Evolutionary conservation across 1,140 invertebrate genomes (phyloP).

Genomic region (Zaprionus camerounensis): DNA sequence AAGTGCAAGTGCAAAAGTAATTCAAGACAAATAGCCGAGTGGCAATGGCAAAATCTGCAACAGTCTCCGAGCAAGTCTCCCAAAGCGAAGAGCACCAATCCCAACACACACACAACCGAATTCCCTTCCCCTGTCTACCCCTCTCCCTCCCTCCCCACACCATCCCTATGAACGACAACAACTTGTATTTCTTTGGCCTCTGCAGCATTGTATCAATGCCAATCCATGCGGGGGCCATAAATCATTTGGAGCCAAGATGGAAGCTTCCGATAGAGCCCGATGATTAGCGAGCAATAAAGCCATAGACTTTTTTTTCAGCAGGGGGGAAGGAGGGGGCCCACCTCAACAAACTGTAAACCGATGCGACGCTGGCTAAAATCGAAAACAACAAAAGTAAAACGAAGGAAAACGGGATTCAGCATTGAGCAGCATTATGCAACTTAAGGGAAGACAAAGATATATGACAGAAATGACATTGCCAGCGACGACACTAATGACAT

Average conservation of each 20-base stretch:
- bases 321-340: too few relatives aligned
- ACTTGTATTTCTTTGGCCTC: neutral
- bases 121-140: neutral
- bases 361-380: neutral
- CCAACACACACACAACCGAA: slow-evolving; percentile 15
- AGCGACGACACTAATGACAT: slow-evolving; percentile 39
- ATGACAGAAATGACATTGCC: slow-evolving; percentile 31
- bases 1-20: slow-evolving; percentile 51
- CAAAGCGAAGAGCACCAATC: slow-evolving; percentile 28
- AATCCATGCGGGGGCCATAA: slow-evolving; percentile 52
- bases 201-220: slow-evolving; percentile 51
- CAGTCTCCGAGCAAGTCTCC: slow-evolving; percentile 24
- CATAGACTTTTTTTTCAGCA: slow-evolving; percentile 18
- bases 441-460: slow-evolving; percentile 39
- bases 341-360: slow-evolving; percentile 2
- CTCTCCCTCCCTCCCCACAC: neutral
- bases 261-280: slow-evolving; percentile 47
- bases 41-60: slow-evolving; percentile 48
- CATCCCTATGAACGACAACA: neutral
- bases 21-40: slow-evolving; percentile 52
- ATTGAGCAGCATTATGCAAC: slow-evolving; percentile 29
- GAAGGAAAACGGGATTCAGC: neutral
- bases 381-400: slow-evolving; percentile 9
- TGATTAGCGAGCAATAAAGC: slow-evolving; percentile 53
- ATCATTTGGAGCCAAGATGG: slow-evolving; percentile 53